A percentile compares a stretch with the other conserved stretches of the same genome.
phyloP scores from a whole-genome alignment of 2,888 invertebrate species.

The Plagiodera versicolora region DNA sequence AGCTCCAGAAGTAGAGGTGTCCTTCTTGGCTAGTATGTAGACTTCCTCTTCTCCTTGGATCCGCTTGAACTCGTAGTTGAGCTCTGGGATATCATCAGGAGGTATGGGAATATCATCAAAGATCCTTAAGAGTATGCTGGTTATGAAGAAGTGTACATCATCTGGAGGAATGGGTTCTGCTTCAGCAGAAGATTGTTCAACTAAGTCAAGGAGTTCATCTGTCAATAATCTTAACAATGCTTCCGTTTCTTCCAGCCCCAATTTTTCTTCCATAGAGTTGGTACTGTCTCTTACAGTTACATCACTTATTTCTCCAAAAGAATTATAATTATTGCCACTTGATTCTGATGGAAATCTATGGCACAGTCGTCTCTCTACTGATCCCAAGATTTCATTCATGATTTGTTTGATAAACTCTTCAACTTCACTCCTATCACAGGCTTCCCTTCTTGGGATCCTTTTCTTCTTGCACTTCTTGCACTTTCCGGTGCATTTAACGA shows the following conservation, averaged over 20 bases:
- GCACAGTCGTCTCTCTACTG: neutral
- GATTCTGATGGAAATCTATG: neutral
- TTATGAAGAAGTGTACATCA: neutral
- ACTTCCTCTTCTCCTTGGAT: neutral
- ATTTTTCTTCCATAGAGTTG: neutral
- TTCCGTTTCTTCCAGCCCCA: neutral
- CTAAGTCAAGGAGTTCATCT: neutral
- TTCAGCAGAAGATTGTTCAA: neutral
- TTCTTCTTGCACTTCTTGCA: too few species aligned
- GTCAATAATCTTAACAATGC: neutral
- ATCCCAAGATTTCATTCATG: neutral
- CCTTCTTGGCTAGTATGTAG: neutral
- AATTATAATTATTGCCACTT: neutral
- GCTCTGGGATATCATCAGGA: neutral
- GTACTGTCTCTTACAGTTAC: neutral
- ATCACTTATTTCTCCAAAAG: neutral
- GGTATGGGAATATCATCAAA: neutral
- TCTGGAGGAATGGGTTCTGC: too few species aligned
- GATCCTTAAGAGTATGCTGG: neutral
- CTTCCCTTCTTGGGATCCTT: neutral
- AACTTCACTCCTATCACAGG: too few species aligned
- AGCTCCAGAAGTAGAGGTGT: neutral
- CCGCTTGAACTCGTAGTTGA: neutral
- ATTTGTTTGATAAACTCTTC: neutral
- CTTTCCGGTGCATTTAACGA: too few species aligned